Conservation (phyloP, 2,888 invertebrate species). For the Gibbula magus region DNA sequence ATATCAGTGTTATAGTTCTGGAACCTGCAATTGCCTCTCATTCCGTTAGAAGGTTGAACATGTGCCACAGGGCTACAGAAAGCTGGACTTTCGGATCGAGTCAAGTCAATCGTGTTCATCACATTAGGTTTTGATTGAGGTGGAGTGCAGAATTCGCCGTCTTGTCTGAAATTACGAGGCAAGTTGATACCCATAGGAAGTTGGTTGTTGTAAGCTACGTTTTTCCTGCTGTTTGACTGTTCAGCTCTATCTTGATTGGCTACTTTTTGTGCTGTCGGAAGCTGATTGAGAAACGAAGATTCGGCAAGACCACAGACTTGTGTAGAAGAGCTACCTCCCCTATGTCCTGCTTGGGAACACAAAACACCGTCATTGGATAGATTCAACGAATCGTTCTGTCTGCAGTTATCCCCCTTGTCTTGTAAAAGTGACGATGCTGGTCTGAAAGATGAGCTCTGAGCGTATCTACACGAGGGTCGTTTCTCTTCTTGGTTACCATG, state of each 20-base stretch:
- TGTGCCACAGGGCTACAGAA: neutral
- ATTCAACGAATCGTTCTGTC: neutral
- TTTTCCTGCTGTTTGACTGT: neutral
- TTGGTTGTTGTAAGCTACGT: neutral
- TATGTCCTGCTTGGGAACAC: neutral
- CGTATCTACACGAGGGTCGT: neutral
- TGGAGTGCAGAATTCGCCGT: neutral
- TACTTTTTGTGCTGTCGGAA: neutral
- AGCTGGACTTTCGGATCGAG: neutral
- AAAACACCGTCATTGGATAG: neutral
- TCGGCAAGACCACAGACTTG: neutral
- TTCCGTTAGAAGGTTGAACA: neutral
- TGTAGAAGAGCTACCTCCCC: neutral
- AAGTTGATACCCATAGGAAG: neutral
- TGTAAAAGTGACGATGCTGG: neutral
- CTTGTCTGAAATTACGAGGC: neutral
- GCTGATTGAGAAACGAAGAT: slow-evolving; percentile 5
- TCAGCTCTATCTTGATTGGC: neutral
- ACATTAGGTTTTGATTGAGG: neutral
- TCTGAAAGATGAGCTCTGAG: neutral
- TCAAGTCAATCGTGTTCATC: neutral
- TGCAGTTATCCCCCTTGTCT: no score
- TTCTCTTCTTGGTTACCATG: neutral
- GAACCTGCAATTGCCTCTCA: neutral
- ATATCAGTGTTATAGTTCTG: neutral